Evolutionary conservation across 2,797 vertebrate genomes (phyloP).

Genomic region (Muscicapa striata): DNA sequence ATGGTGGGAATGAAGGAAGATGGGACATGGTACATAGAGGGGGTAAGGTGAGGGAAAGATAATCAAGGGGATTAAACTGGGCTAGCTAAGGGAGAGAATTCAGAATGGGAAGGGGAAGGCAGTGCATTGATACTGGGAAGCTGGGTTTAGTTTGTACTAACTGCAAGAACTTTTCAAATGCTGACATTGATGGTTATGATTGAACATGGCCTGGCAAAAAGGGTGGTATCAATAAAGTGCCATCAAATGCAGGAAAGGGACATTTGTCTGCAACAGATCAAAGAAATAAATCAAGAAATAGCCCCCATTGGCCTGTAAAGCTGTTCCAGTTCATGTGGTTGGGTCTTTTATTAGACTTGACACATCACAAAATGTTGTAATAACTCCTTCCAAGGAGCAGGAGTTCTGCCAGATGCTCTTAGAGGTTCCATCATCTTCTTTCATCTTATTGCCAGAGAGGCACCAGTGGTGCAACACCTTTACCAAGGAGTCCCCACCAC

Average conservation of each 20-base stretch:
- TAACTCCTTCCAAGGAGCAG: constrained; percentile 16
- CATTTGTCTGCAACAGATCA: background rate
- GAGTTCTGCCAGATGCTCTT: background rate
- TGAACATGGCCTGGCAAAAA: background rate
- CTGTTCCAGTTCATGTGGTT: background rate
- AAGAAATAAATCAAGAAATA: background rate
- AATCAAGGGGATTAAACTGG: background rate
- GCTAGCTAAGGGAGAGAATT: background rate
- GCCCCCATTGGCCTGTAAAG: background rate
- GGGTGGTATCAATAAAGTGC: background rate
- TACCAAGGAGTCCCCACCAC: background rate
- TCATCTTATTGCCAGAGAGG: background rate
- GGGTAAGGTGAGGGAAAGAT: background rate
- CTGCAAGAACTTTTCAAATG: background rate
- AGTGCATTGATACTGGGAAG: background rate
- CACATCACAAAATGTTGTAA: background rate
- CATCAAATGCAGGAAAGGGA: background rate
- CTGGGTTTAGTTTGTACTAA: background rate
- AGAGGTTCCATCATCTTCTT: background rate
- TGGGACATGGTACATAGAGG: accelerated
- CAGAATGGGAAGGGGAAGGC: background rate
- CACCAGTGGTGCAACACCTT: background rate
- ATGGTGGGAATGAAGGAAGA: background rate
- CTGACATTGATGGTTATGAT: background rate
- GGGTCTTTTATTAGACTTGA: background rate